A percentile compares a stretch with the other conserved stretches of the same genome.
These are phyloP conservation scores for Cranoglanis bouderius DNA, from an alignment of 2,113 vertebrate genomes.

Conservation along the genomic window DNA sequence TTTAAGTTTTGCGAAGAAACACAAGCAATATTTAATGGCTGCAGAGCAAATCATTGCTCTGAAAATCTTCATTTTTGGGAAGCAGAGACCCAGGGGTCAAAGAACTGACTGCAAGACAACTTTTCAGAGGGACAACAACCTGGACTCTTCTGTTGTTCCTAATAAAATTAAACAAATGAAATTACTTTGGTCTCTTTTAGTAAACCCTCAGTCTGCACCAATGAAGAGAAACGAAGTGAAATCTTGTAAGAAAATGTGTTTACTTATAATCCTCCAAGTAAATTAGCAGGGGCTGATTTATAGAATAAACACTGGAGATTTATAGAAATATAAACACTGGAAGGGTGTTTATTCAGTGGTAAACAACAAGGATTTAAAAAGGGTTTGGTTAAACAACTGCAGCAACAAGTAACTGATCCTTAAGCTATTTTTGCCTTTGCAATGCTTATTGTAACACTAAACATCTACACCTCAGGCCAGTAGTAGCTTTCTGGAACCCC, in stretches of 20 bases:
- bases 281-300: not conserved
- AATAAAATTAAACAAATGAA: not conserved
- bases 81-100: not conserved
- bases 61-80: not conserved
- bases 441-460: too few relatives aligned
- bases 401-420: not conserved
- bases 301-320: too few relatives aligned
- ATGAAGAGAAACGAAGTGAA: not conserved
- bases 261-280: not conserved
- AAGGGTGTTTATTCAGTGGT: too few relatives aligned
- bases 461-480: too few relatives aligned
- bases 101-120: not conserved
- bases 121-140: not conserved
- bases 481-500: too few relatives aligned
- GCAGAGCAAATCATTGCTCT: not conserved
- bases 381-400: not conserved
- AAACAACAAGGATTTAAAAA: not conserved
- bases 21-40: not conserved
- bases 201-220: not conserved
- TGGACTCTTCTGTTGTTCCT: not conserved
- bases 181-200: not conserved
- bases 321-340: too few relatives aligned
- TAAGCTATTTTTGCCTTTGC: too few relatives aligned
- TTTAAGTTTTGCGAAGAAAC: not conserved
- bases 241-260: not conserved